Evolutionary conservation across 2,113 vertebrate genomes (phyloP), one percentile per base, ranked within the genome.

Genomic region (Erythrocebus patas): DNA sequence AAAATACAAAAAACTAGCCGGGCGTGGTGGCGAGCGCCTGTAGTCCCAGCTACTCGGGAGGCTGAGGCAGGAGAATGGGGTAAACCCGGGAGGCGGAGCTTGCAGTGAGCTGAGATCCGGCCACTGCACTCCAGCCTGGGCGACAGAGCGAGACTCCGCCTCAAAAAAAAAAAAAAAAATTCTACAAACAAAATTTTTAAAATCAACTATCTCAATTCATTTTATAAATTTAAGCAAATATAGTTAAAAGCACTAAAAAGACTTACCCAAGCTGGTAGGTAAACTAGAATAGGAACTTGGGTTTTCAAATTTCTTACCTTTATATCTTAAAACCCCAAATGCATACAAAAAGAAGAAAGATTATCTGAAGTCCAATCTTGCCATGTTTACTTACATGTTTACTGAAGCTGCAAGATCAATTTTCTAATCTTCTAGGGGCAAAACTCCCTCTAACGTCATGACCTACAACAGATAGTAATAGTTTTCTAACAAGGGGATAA

Each of bases 211-310:
- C 6, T 38, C 82, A 92, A 79, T 32, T 68, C 83, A 88, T 80
- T 80, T 88, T 79, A 85, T 75, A 95, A 80, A 80, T 73, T 70
- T 73, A 91, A 85, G 16, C 43, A 89, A 92, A 91, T 45, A 25
- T 16, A 61, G 55, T 81, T 30, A 72, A 75, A 70, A 75, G 32
- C 86, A 68, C 13, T 45, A 23, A 79, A 91, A 93, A 91, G 30
- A 55, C 8, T 80, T 84, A 23, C 16, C 13, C 35, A 45, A 10
- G n/a, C 38, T 48, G 43, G 45, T 59, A 5, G 20, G 13, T 80
- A 23, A 23, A 35, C 61, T 59, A 22, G 27, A 76, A 48, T 16
- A 66, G 45, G 25, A 92, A 70, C 3, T 0, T 40, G 32, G 11
- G 32, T 88, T 93, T 95, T 85, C 72, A 70, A 17, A 70, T 88